Percentiles rank a stretch among this genome's conserved stretches.
phyloP scores from a whole-genome alignment of 2,113 vertebrate species.

The Menura novaehollandiae region DNA sequence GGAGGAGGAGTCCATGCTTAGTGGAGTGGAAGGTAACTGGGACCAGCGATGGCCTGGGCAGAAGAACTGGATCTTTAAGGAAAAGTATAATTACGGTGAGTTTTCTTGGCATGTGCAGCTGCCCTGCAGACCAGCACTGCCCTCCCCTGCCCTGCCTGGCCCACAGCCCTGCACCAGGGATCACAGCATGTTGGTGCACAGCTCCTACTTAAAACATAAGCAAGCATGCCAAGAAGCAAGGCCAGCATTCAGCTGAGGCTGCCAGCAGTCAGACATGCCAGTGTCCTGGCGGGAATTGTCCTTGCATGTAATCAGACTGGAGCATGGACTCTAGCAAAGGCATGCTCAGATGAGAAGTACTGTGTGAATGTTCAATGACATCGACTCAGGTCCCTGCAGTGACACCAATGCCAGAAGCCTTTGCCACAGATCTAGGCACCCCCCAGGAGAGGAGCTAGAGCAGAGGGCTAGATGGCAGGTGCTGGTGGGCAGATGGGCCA shows the following conservation, averaged over 20 bases:
- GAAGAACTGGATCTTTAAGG: slow-evolving; percentile 78
- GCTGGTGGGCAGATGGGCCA: neutral
- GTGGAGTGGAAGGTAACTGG: slow-evolving; percentile 79
- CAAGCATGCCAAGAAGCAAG: neutral
- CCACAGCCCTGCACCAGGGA: neutral
- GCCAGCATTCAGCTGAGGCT: neutral
- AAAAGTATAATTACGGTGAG: slow-evolving; percentile 79
- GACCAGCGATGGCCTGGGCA: slow-evolving; percentile 73
- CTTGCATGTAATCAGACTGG: neutral
- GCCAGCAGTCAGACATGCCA: neutral
- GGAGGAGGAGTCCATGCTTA: slow-evolving; percentile 80
- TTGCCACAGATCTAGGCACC: neutral
- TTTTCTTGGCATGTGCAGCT: neutral
- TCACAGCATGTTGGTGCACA: neutral
- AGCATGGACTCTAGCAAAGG: fast-evolving
- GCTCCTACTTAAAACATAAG: neutral
- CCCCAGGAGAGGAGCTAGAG: neutral
- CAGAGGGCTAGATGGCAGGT: neutral
- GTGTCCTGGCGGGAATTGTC: fast-evolving
- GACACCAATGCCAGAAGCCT: neutral
- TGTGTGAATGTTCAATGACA: neutral
- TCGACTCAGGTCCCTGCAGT: neutral
- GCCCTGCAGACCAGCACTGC: neutral
- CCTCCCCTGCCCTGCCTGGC: neutral
- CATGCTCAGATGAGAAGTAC: neutral